These are phyloP conservation scores for Kryptolebias ocellatus DNA, from an alignment of 2,797 vertebrate species.

Conservation along the genomic window DNA sequence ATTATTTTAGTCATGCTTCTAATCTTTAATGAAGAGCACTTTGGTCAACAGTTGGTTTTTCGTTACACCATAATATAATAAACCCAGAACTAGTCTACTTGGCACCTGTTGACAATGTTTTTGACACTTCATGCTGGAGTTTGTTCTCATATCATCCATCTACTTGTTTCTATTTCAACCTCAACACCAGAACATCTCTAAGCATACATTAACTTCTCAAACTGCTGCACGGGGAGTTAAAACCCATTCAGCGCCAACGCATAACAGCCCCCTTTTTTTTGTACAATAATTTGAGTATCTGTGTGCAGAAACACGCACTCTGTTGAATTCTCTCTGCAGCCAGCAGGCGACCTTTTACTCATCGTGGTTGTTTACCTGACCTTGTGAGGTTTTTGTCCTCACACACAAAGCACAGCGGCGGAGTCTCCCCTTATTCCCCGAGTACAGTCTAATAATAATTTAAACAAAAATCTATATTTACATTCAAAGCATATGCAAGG, in stretches of 20 bases:
- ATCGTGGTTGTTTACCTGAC: slow-evolving; percentile 23
- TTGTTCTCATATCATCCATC: not conserved
- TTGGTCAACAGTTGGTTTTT: no score
- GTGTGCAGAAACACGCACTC: not conserved
- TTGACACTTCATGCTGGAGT: no score
- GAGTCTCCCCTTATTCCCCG: not conserved
- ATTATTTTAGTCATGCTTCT: no score
- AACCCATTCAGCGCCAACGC: slow-evolving; percentile 4
- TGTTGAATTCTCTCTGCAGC: slow-evolving; percentile 12
- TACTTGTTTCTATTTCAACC: not conserved
- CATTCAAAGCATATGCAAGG: slow-evolving; percentile 38
- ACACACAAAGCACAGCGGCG: slow-evolving; percentile 14
- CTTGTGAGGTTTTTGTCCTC: slow-evolving; percentile 1
- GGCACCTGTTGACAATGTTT: not conserved
- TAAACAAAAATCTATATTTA: slow-evolving; percentile 7
- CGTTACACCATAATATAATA: no score
- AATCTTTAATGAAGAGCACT: no score
- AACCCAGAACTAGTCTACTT: not conserved
- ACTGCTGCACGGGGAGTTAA: not conserved
- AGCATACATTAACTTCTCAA: not conserved
- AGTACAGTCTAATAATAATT: not conserved
- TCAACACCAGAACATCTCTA: slow-evolving; percentile 14
- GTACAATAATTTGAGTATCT: slow-evolving; percentile 7
- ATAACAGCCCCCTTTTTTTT: not conserved
- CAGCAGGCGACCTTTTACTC: slow-evolving; percentile 26